Base-by-base conservation (phyloP, 2,113 vertebrate species). In the Pelecanoides urinatrix region DNA sequence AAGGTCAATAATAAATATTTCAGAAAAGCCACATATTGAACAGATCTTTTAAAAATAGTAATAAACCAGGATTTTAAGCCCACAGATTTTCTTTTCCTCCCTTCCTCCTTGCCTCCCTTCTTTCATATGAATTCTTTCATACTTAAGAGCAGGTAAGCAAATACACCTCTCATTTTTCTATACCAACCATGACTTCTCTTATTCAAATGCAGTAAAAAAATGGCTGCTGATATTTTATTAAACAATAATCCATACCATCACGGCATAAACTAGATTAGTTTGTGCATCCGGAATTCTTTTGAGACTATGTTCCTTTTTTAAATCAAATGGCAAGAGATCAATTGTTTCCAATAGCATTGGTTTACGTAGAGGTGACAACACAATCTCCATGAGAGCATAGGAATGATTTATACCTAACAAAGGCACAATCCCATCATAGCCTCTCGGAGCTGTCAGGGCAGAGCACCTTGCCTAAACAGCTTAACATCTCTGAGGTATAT, bases 151-250 rank as follows among this genome's bases (percentile, higher is more conserved):
- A 2, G 11, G 7, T 58, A 78, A 82, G 27, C 9, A 82, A 78
- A 61, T 40, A 77, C 0, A 0, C 5, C 8, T 44, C 61, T 83
- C 5, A 8, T 56, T 90, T 79, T 61, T 70, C 38, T 68, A 6
- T 49, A 38, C 4, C 22, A 70, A 38, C 15, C 5, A 13, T 4
- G 2, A 7, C 40, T 63, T 75, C 25, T 50, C 11, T 72, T 76
- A 71, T 23, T 62, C 17, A 67, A n/a, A 82, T 40, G 19, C 29
- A 75, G 18, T 30, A 45, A 65, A 88, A 82, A 71, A 55, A 56
- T 3, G 5, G 5, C 21, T 11, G 16, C 13, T 55, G 15, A n/a
- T 62, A 50, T 63, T 84, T 78, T 79, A 65, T 50, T 32, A 65
- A 90, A 52, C 7, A 79, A 55, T 38, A 85, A 76, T 18, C 53